These are phyloP conservation scores for Megastigmus dorsalis DNA, from an alignment of 2,888 invertebrate species.

Conservation along the genomic window DNA sequence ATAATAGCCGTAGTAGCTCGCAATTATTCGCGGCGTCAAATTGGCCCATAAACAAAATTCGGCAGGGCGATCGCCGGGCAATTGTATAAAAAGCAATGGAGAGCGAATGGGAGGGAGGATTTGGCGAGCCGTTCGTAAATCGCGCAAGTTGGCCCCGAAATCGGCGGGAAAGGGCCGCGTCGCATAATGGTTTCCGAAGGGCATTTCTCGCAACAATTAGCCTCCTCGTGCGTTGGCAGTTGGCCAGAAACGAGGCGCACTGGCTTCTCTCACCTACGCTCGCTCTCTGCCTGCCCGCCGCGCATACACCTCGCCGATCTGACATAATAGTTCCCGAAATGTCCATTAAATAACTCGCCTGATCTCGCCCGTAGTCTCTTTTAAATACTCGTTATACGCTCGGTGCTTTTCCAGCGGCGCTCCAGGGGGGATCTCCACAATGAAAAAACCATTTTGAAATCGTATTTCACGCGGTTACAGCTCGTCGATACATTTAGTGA, in stretches of 20 bases:
- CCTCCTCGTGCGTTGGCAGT: constrained; percentile 65
- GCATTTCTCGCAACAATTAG: constrained; percentile 71
- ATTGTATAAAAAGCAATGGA: constrained; percentile 34
- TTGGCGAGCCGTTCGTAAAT: constrained; percentile 46
- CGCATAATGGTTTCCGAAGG: constrained; percentile 69
- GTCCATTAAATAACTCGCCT: constrained; percentile 49
- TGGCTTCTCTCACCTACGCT: constrained; percentile 51
- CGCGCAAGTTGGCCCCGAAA: constrained; percentile 18
- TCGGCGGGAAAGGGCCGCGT: constrained; percentile 30
- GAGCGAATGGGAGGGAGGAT: not conserved
- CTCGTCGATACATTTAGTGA: not conserved
- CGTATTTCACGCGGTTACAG: not conserved
- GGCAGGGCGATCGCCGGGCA: not conserved
- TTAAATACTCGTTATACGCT: constrained; percentile 35
- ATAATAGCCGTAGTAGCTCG: too few species aligned
- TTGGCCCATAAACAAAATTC: constrained; percentile 16
- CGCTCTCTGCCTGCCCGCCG: too few species aligned
- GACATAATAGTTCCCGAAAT: constrained; percentile 51
- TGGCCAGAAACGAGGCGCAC: constrained; percentile 65
- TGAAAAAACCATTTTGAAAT: constrained; percentile 21
- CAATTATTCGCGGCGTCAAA: not conserved
- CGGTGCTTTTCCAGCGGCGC: too few species aligned
- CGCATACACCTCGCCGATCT: constrained; percentile 48
- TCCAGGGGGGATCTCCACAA: too few species aligned
- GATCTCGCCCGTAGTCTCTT: constrained; percentile 24